Percentiles rank a stretch among this genome's conserved stretches.
Conservation (phyloP, 1,140 invertebrate genomes). For the Papilio dardanus region DNA sequence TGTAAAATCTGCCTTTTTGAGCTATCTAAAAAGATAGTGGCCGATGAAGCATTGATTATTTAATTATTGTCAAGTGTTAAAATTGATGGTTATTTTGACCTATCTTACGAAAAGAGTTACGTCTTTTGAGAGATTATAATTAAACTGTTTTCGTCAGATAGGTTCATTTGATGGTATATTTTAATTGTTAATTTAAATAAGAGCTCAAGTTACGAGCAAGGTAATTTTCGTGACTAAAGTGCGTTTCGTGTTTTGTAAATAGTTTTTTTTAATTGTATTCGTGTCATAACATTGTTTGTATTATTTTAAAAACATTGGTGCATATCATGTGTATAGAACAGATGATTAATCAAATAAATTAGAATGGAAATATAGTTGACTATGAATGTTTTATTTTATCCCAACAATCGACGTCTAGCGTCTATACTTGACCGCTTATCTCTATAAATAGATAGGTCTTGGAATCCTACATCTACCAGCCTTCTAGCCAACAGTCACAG, state of each 20-base stretch:
- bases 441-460: too few species aligned
- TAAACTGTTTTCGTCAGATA: background rate
- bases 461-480: too few species aligned
- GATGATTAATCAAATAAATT: conserved; percentile 82
- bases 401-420: background rate
- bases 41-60: conserved; percentile 69
- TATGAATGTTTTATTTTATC: conserved; percentile 59
- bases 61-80: conserved; percentile 43
- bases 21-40: conserved; percentile 47
- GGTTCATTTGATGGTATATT: too few species aligned
- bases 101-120: background rate
- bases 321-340: conserved; percentile 81
- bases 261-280: conserved; percentile 60
- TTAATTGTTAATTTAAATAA: background rate
- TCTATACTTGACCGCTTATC: too few species aligned
- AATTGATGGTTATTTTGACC: background rate
- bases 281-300: conserved; percentile 72
- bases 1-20: background rate
- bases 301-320: conserved; percentile 81
- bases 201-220: conserved; percentile 39
- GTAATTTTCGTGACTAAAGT: background rate
- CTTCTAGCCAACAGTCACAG: too few species aligned
- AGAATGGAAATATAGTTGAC: conserved; percentile 73
- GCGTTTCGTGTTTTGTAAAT: conserved; percentile 65
- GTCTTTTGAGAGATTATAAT: background rate